Evolutionary conservation across 2,113 vertebrate species (phyloP).

Genomic region (Antechinus stuartii): DNA sequence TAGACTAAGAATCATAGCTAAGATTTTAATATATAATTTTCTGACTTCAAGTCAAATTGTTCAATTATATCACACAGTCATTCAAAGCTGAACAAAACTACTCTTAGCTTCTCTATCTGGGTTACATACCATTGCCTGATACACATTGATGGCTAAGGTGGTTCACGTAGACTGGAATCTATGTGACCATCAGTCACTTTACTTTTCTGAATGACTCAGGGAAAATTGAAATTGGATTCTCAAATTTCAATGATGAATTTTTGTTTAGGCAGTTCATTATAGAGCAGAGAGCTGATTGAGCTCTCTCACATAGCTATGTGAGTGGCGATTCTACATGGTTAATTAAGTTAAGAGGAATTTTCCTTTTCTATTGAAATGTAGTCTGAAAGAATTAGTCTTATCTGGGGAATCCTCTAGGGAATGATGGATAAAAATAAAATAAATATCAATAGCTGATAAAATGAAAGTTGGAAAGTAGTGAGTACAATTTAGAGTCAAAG

Average conservation of each 20-base stretch:
- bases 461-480: background rate
- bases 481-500: background rate
- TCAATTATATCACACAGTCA: background rate
- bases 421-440: background rate
- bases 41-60: background rate
- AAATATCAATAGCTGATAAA: background rate
- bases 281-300: background rate
- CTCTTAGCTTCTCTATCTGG: background rate
- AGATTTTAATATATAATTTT: background rate
- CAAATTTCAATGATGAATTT: background rate
- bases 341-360: conserved; percentile 1
- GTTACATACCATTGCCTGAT: background rate
- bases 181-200: background rate
- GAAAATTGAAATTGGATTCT: background rate
- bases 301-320: background rate
- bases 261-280: background rate
- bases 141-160: background rate
- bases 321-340: background rate
- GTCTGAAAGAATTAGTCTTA: background rate
- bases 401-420: background rate
- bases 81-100: background rate
- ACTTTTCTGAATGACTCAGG: background rate
- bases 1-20: background rate
- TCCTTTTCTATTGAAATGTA: background rate
- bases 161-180: background rate